phyloP scores from a whole-genome alignment of 1,140 invertebrate genomes.

The Listronotus oregonensis region DNA sequence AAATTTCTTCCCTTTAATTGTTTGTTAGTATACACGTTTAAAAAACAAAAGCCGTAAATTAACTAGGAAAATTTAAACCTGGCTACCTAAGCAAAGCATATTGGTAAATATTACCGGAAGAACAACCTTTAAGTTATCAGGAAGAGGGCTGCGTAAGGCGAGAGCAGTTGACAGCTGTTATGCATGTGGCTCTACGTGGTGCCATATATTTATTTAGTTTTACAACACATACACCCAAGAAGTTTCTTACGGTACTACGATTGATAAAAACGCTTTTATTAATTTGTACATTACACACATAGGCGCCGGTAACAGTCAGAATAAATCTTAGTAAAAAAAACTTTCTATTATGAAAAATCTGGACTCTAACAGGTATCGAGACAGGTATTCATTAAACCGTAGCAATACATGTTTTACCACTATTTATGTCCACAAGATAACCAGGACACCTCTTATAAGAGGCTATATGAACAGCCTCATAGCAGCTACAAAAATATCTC shows the following conservation, averaged over 20 bases:
- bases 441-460: too few species aligned
- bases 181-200: conserved; percentile 49
- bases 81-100: conserved; percentile 8
- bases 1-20: too few species aligned
- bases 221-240: conserved; percentile 39
- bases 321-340: too few species aligned
- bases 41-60: conserved; percentile 24
- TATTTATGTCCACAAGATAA: too few species aligned
- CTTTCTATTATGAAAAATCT: too few species aligned
- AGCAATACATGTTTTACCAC: too few species aligned
- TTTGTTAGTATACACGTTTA: conserved; percentile 1
- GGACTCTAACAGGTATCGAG: too few species aligned
- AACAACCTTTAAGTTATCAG: conserved; percentile 48
- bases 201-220: conserved; percentile 52
- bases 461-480: too few species aligned
- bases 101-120: conserved; percentile 32
- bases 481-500: too few species aligned
- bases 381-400: too few species aligned
- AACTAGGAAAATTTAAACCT: conserved; percentile 18
- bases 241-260: conserved; percentile 27
- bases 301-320: too few species aligned
- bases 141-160: conserved; percentile 48
- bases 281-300: too few species aligned
- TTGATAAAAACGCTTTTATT: conserved; percentile 30
- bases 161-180: conserved; percentile 51